Base-by-base conservation (phyloP, 2,113 vertebrate genomes). In the Tenebrosternarchus preto region DNA sequence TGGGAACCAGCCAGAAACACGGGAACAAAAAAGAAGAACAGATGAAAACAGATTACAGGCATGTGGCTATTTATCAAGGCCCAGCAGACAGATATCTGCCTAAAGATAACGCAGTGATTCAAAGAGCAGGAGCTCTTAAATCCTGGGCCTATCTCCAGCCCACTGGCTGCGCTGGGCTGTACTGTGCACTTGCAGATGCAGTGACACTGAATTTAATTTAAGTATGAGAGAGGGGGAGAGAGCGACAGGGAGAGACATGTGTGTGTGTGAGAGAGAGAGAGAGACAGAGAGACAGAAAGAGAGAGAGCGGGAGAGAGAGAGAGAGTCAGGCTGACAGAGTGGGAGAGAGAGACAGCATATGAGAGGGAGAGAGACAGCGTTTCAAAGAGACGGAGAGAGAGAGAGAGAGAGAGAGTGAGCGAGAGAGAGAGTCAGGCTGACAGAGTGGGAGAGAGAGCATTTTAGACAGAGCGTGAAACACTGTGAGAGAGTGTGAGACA, bases 31-130 rank as follows among this genome's bases (percentile, higher is more conserved):
- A 89, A 90, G 85, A 87, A 82, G 70, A 83, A 60, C 81, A 88
- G 83, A 88, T 87, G 82, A 90, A 92, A 91, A 87, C 85, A 88
- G 88, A 92, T 91, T 86, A 89, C 85, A 90, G 77, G 85, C 90
- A 90, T 89, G 90, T 81, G 87, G 85, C 73, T 87, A 87, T 87
- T 92, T 90, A 92, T 92, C 86, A 90, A 91, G 84, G 81, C 71
- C 59, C 57, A 87, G 86, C 88, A 91, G 87, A 89, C 88, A 83
- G 77, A 90, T 90, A 89, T 87, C 84, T 85, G 76, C 83, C 82
- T 82, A 87, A 80, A 89, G 89, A 91, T 87, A 91, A 82, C 74
- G 73, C 53, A 80, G 53, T 61, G 79, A 76, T 87, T 89, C 80
- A 85, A 82, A 85, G 79, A 84, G 79, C 75, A 78, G 72, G 77